Conservation (phyloP, 2,797 vertebrate genomes). For the Paramormyrops hopkinsi region DNA sequence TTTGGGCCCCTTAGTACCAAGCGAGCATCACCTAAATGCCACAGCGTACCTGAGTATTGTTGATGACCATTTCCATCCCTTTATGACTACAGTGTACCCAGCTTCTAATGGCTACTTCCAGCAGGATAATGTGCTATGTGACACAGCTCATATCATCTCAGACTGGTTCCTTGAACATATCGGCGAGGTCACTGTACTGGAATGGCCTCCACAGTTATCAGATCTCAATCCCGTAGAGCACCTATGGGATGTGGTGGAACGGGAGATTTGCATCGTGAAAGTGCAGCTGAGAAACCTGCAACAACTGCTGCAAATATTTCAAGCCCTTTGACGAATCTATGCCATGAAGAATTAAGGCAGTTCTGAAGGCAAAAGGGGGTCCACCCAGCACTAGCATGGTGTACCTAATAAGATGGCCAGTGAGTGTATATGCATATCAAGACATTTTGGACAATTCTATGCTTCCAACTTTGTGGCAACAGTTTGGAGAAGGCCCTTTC, state of each 20-base stretch:
- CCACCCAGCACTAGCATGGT: not conserved
- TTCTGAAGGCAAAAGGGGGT: not conserved
- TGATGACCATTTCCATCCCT: not conserved
- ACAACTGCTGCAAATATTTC: not conserved
- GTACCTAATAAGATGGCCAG: not conserved
- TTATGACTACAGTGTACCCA: not conserved
- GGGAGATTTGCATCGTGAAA: not conserved
- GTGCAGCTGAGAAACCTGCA: not conserved
- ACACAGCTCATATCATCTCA: no score
- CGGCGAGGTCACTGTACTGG: not conserved
- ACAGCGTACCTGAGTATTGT: not conserved
- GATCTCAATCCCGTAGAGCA: not conserved
- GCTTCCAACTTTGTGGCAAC: not conserved
- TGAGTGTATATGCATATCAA: not conserved
- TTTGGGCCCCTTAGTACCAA: not conserved
- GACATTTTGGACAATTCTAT: not conserved
- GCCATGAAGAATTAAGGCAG: not conserved
- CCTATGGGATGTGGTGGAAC: not conserved
- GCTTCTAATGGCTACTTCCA: not conserved
- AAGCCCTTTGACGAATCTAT: not conserved
- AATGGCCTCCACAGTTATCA: not conserved
- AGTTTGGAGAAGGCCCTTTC: not conserved
- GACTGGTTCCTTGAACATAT: no score
- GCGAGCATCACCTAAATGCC: not conserved
- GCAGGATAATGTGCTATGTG: no score